These are phyloP conservation scores for Anguilla japonica DNA, from an alignment of 2,113 vertebrate genomes.

Conservation along the genomic window DNA sequence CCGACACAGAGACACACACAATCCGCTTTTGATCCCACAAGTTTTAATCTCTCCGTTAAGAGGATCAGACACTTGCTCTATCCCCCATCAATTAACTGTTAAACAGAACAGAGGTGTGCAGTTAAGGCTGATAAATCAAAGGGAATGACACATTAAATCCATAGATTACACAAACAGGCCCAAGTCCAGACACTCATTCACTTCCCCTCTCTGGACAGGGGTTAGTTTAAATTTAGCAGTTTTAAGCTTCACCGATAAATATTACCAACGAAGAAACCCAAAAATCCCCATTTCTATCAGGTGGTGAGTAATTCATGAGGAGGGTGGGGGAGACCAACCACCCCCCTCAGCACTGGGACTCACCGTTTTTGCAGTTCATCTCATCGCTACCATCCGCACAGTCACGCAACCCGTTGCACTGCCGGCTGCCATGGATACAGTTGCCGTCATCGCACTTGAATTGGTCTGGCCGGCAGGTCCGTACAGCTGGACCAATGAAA, in stretches of 20 bases:
- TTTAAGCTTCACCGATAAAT: neutral
- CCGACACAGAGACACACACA: no score
- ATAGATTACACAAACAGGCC: no score
- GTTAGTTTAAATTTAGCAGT: neutral
- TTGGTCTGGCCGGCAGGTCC: conserved; percentile 86
- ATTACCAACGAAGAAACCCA: neutral
- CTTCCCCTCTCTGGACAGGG: neutral
- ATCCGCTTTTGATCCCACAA: neutral
- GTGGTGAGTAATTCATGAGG: neutral
- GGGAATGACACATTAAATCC: neutral
- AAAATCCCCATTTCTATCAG: neutral
- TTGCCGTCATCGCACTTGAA: conserved; percentile 91
- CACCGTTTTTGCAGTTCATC: conserved; percentile 84
- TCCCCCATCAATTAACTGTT: neutral
- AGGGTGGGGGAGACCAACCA: no score
- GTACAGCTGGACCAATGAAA: conserved; percentile 73
- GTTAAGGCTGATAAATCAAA: neutral
- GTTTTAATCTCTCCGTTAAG: neutral
- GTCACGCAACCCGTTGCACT: conserved; percentile 88
- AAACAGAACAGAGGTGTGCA: neutral
- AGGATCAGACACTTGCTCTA: neutral
- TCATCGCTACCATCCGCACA: conserved; percentile 92
- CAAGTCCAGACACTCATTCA: no score
- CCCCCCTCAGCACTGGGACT: conserved; percentile 18
- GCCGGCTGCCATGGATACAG: conserved; percentile 85